Evolutionary conservation across 2,888 invertebrate species (phyloP).

Genomic region (Alsophila aescularia): DNA sequence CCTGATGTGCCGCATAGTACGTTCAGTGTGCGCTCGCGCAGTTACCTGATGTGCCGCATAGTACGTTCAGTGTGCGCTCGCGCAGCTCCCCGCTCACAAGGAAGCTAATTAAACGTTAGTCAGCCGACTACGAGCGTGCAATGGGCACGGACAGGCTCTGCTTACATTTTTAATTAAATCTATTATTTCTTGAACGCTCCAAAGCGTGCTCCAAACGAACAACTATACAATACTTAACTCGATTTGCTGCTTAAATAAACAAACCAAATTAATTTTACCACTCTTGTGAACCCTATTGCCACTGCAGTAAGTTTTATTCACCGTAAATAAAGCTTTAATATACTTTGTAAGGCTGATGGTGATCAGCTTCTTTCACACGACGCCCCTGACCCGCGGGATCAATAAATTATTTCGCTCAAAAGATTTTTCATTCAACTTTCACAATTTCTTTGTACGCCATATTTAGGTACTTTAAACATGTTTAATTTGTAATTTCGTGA

Average conservation of each 20-base stretch:
- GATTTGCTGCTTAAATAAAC: conserved; percentile 47
- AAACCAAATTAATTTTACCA: conserved; percentile 13
- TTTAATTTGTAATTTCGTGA: not conserved
- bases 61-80: not conserved
- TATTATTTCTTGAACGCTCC: conserved; percentile 42
- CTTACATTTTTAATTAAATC: conserved; percentile 50
- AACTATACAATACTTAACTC: conserved; percentile 40
- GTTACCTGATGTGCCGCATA: not conserved
- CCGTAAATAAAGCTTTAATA: not conserved
- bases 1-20: not conserved
- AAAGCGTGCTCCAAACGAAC: conserved; percentile 34
- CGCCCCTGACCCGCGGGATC: conserved; percentile 44
- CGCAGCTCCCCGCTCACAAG: conserved; percentile 7
- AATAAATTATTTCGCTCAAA: conserved; percentile 42
- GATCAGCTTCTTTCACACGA: conserved; percentile 48
- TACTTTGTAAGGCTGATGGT: conserved; percentile 16
- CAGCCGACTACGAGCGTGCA: conserved; percentile 9
- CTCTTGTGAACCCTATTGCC: conserved; percentile 1
- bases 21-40: not conserved
- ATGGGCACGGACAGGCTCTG: conserved; percentile 22
- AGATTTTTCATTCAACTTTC: conserved; percentile 39
- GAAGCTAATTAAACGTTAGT: conserved; percentile 19
- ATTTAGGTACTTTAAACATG: not conserved
- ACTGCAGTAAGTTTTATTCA: not conserved
- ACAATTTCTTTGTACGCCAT: conserved; percentile 32